Conservation (phyloP, 2,113 vertebrate species). For the Heterocephalus glaber region DNA sequence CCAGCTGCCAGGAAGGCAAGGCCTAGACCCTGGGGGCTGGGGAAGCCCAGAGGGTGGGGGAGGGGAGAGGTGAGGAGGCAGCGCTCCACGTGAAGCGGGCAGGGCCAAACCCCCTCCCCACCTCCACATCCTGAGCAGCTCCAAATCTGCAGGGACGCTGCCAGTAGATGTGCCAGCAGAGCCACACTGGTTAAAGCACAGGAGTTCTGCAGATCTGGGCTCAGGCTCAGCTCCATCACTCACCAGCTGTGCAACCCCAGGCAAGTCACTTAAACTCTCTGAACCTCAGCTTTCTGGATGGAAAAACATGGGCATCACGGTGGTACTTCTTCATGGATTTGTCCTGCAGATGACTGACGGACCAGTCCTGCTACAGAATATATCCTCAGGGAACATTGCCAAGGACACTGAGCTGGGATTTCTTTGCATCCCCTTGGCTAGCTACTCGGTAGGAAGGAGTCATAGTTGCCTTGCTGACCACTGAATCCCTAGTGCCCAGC, state of each 20-base stretch:
- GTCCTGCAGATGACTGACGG: not conserved
- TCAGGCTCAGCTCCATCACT: not conserved
- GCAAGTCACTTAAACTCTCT: constrained; percentile 43
- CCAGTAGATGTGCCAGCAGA: not conserved
- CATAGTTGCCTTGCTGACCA: not conserved
- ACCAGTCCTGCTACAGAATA: not conserved
- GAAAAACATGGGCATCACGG: not conserved
- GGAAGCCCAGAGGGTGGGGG: not conserved
- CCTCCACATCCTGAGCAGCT: not conserved
- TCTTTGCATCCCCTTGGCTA: not conserved
- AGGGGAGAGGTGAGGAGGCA: not conserved
- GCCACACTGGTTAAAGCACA: not conserved
- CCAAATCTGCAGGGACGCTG: not conserved
- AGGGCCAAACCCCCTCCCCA: rapidly evolving
- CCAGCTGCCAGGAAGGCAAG: constrained; percentile 80
- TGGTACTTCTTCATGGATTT: not conserved
- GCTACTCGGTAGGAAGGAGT: not conserved
- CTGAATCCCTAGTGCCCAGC: not conserved
- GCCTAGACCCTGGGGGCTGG: constrained; percentile 50
- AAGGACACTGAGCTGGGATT: not conserved
- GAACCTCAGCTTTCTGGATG: not conserved
- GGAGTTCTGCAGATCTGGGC: not conserved
- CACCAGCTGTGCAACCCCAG: constrained; percentile 1
- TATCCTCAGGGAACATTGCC: not conserved
- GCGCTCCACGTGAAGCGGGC: constrained; percentile 1